Evolutionary conservation across 2,113 vertebrate genomes (phyloP).

Genomic region (Gallinago jamesoni): DNA sequence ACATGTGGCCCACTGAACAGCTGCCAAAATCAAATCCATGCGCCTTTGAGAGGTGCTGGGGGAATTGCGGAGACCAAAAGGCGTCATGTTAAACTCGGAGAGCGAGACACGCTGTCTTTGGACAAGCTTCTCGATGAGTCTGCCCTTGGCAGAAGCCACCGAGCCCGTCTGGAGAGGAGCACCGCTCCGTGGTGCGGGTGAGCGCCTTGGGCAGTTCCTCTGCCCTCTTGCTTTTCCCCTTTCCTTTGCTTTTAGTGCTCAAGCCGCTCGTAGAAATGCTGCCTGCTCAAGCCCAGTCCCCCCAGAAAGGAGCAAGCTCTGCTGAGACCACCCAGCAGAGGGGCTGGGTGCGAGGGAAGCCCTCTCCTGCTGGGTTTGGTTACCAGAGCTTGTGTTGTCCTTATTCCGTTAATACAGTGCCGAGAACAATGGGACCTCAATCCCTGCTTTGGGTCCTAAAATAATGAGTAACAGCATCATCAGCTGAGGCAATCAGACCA

Average conservation of each 20-base stretch:
- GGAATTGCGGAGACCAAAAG: slow-evolving; percentile 71
- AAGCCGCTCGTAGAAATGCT: background rate
- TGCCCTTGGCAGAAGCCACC: slow-evolving; percentile 42
- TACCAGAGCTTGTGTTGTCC: background rate
- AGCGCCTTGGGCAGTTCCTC: background rate
- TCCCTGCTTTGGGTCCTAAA: background rate
- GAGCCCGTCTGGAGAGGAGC: slow-evolving; percentile 3
- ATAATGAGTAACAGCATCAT: slow-evolving; percentile 42
- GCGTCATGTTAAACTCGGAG: slow-evolving; percentile 49
- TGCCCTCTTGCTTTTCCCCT: background rate
- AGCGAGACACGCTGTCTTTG: slow-evolving; percentile 46
- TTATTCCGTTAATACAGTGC: background rate
- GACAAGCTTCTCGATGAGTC: slow-evolving; percentile 53
- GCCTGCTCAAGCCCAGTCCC: background rate
- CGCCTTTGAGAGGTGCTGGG: slow-evolving; percentile 56
- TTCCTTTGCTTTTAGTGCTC: background rate
- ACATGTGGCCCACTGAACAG: slow-evolving; percentile 66
- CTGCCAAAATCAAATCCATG: slow-evolving; percentile 73
- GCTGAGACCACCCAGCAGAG: background rate
- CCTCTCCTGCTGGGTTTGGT: slow-evolving; percentile 36
- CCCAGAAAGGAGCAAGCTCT: background rate
- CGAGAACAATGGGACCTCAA: background rate
- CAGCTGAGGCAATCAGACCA: background rate
- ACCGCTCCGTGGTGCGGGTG: background rate
- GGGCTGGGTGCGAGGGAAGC: background rate